Evolutionary conservation across 2,888 invertebrate species (phyloP).

Genomic region (Meiosimyza decipiens): DNA sequence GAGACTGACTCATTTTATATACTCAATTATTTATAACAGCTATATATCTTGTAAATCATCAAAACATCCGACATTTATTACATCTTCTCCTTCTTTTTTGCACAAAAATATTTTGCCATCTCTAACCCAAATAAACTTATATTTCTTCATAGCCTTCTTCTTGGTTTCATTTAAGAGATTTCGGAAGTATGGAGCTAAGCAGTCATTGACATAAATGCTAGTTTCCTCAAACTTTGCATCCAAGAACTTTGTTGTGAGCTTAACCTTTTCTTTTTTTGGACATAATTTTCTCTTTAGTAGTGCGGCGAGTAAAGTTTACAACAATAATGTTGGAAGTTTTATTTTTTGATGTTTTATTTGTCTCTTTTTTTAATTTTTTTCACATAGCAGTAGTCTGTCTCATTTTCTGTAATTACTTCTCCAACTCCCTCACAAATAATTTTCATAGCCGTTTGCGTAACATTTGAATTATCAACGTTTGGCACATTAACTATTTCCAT

Average conservation of each 20-base stretch:
- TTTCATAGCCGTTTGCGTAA: neutral
- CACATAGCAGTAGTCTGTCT: neutral
- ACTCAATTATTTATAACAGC: neutral
- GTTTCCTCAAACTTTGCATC: neutral
- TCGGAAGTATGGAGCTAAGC: neutral
- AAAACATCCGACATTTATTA: neutral
- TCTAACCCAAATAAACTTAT: neutral
- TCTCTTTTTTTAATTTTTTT: neutral
- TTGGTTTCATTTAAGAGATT: neutral
- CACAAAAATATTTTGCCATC: neutral
- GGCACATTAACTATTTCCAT: conserved; percentile 23
- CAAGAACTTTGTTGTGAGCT: neutral
- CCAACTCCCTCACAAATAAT: neutral
- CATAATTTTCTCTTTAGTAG: neutral
- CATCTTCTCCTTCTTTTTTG: neutral
- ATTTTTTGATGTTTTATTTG: neutral
- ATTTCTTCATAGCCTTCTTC: neutral
- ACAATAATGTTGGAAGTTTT: neutral
- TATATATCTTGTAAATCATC: neutral
- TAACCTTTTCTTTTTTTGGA: neutral
- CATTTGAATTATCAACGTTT: neutral
- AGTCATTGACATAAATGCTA: neutral
- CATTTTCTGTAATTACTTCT: neutral
- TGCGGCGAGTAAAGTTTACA: neutral
- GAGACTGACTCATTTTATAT: no score